Evolutionary conservation across 2,888 invertebrate species (phyloP).

Genomic region (Phlogophora meticulosa): DNA sequence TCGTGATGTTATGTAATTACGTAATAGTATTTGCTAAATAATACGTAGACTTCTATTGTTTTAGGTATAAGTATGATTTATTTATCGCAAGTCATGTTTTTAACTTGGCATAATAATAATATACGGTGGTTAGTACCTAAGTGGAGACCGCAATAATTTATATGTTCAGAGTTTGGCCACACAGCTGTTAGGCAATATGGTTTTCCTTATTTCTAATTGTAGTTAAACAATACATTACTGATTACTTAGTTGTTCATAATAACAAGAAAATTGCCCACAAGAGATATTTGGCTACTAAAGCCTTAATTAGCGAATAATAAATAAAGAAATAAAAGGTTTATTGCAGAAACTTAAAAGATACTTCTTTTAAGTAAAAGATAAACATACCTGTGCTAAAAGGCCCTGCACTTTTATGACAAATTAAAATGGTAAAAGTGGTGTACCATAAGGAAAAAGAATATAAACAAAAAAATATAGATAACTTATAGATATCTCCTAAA

Average conservation of each 20-base stretch:
- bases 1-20: no score
- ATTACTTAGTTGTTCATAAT: no score
- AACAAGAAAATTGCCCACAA: background rate
- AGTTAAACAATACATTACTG: background rate
- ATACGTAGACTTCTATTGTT: background rate
- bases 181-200: no score
- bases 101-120: background rate
- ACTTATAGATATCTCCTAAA: no score
- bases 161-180: background rate
- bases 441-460: no score
- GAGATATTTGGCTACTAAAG: background rate
- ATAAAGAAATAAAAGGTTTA: no score
- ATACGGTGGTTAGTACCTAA: background rate
- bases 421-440: no score
- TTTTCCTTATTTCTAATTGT: constrained; percentile 16
- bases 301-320: constrained; percentile 2
- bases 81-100: background rate
- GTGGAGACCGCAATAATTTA: constrained; percentile 3
- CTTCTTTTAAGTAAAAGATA: no score
- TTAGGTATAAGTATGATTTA: background rate
- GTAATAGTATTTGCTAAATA: background rate
- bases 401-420: no score
- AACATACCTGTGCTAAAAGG: no score
- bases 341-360: no score
- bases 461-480: no score